These are phyloP conservation scores for Barypeithes pellucidus DNA, from an alignment of 2,888 invertebrate genomes.

Conservation along the genomic window DNA sequence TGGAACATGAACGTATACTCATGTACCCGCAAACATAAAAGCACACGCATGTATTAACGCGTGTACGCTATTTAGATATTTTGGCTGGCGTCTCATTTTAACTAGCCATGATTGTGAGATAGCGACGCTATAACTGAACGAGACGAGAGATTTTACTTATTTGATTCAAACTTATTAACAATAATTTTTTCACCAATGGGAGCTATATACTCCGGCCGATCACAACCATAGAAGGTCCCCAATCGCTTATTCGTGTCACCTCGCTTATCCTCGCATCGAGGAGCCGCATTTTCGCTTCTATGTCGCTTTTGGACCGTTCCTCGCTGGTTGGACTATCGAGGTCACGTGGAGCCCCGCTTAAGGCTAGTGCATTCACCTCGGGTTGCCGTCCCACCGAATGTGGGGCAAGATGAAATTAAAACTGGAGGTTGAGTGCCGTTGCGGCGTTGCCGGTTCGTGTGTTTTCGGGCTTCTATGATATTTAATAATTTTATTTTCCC, in stretches of 20 bases:
- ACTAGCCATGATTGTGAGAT: too few species aligned
- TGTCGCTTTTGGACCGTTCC: slow-evolving; percentile 10
- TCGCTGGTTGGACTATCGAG: slow-evolving; percentile 62
- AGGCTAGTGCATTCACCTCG: slow-evolving; percentile 77
- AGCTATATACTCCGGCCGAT: slow-evolving; percentile 35
- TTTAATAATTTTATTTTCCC: slow-evolving; percentile 11
- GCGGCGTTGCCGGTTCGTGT: slow-evolving; percentile 37
- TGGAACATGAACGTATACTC: too few species aligned
- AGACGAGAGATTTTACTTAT: too few species aligned
- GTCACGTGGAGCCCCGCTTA: slow-evolving; percentile 70
- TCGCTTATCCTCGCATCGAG: slow-evolving; percentile 60
- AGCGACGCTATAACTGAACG: too few species aligned
- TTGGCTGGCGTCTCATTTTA: too few species aligned
- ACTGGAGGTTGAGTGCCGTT: slow-evolving; percentile 69
- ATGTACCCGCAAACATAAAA: too few species aligned
- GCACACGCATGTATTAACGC: too few species aligned
- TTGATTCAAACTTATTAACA: too few species aligned
- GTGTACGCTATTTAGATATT: too few species aligned
- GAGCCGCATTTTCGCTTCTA: slow-evolving; percentile 56
- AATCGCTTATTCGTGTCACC: slow-evolving; percentile 65
- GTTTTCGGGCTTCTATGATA: neutral
- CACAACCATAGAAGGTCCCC: slow-evolving; percentile 24
- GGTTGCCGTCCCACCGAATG: slow-evolving; percentile 70
- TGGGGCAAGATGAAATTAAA: slow-evolving; percentile 78
- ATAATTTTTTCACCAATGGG: too few species aligned